Conservation (phyloP, 2,888 invertebrate species). For the Limnephilus lunatus region DNA sequence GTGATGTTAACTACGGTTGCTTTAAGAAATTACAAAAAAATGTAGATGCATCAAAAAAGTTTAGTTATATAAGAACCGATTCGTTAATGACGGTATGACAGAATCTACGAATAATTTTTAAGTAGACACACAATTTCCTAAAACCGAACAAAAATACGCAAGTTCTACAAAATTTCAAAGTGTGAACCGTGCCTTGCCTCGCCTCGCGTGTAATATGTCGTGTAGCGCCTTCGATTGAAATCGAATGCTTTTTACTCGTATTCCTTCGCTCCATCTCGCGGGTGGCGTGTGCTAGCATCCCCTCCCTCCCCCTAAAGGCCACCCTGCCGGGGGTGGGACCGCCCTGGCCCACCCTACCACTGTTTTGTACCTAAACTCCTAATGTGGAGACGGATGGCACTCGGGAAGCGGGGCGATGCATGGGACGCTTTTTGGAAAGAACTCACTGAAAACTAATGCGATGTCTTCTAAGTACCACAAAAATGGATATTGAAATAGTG, state of each 20-base stretch:
- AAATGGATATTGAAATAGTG: background rate
- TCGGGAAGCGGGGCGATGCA: conserved; percentile 30
- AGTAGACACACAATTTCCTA: too few species aligned
- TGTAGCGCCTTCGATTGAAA: conserved; percentile 66
- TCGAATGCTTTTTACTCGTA: conserved; percentile 67
- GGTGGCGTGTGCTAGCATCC: conserved; percentile 42
- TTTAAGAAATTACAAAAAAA: background rate
- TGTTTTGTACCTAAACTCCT: conserved; percentile 56
- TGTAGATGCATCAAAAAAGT: too few species aligned
- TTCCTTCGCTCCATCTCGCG: conserved; percentile 64
- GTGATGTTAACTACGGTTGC: background rate
- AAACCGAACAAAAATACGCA: background rate
- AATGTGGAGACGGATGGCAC: conserved; percentile 57
- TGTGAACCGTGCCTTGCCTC: conserved; percentile 45
- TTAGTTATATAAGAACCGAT: too few species aligned
- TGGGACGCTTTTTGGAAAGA: conserved; percentile 25
- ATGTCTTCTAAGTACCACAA: background rate
- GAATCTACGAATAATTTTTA: too few species aligned
- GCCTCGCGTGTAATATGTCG: conserved; percentile 65
- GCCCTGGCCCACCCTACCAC: conserved; percentile 62
- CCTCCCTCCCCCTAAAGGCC: conserved; percentile 61
- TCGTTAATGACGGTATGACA: too few species aligned
- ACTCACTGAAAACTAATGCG: background rate
- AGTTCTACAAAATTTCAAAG: background rate
- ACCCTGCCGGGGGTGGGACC: conserved; percentile 55